Evolutionary conservation across 2,113 vertebrate genomes (phyloP).

Genomic region (Ibidorhyncha struthersii): DNA sequence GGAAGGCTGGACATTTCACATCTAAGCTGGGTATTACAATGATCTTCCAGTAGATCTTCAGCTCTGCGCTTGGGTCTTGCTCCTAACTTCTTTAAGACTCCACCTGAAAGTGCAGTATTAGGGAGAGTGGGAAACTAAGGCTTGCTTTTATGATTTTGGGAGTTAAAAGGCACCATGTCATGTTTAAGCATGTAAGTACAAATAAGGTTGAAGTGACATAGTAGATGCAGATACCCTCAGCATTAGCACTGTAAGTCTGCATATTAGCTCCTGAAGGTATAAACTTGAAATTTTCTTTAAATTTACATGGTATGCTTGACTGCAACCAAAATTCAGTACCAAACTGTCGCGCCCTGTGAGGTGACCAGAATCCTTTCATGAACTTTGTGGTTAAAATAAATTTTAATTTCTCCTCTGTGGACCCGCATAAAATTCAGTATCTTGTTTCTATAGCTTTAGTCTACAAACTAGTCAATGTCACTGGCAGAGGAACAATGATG

Average conservation of each 20-base stretch:
- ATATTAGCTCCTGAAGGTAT: background rate
- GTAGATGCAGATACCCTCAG: background rate
- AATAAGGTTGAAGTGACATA: background rate
- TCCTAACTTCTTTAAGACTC: background rate
- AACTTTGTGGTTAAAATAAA: background rate
- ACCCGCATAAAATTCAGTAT: background rate
- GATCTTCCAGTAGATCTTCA: background rate
- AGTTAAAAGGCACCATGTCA: background rate
- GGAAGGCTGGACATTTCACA: background rate
- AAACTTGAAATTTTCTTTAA: background rate
- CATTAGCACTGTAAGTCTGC: background rate
- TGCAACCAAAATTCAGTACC: background rate
- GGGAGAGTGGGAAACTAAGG: background rate
- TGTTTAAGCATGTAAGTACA: background rate
- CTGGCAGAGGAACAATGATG: background rate
- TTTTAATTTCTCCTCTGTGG: background rate
- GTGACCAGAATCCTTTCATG: background rate
- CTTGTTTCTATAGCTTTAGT: background rate
- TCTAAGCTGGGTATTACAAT: background rate
- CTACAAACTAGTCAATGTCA: background rate
- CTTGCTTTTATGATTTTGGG: background rate
- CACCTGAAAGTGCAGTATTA: background rate
- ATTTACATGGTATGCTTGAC: background rate
- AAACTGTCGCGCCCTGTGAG: background rate
- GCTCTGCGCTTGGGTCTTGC: background rate